phyloP scores from a whole-genome alignment of 1,140 invertebrate species.

The Pogonognathellus flavescens region DNA sequence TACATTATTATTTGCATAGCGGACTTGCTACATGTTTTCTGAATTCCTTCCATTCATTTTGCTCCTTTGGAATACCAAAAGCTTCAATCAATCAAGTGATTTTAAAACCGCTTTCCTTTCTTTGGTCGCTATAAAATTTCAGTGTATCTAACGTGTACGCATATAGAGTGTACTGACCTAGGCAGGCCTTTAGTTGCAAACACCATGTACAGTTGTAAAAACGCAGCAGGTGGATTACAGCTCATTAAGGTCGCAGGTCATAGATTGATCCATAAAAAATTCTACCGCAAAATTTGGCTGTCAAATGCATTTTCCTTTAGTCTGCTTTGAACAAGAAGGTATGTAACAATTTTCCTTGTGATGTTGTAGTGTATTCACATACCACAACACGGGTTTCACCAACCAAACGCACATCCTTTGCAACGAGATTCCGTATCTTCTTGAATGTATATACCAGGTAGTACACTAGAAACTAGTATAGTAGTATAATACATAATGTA shows the following conservation, averaged over 20 bases:
- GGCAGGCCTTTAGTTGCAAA: neutral
- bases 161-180: conserved; percentile 32
- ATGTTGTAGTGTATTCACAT: neutral
- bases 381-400: conserved; percentile 23
- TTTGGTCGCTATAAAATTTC: too few species aligned
- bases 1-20: too few species aligned
- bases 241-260: conserved; percentile 40
- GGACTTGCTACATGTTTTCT: too few species aligned
- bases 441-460: neutral
- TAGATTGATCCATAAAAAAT: conserved; percentile 40
- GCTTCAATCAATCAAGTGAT: too few species aligned
- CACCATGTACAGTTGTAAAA: conserved; percentile 27
- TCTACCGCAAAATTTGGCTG: conserved; percentile 28
- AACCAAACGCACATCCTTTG: conserved; percentile 14
- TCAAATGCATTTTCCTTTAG: neutral
- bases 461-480: neutral
- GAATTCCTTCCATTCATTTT: too few species aligned
- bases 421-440: neutral
- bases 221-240: conserved; percentile 24
- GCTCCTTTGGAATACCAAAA: too few species aligned
- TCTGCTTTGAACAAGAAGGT: neutral
- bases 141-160: too few species aligned
- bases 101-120: too few species aligned
- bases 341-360: conserved; percentile 1
- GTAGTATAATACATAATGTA: neutral